These are phyloP conservation scores for Atta texana DNA, from an alignment of 1,140 invertebrate genomes.

Conservation along the genomic window DNA sequence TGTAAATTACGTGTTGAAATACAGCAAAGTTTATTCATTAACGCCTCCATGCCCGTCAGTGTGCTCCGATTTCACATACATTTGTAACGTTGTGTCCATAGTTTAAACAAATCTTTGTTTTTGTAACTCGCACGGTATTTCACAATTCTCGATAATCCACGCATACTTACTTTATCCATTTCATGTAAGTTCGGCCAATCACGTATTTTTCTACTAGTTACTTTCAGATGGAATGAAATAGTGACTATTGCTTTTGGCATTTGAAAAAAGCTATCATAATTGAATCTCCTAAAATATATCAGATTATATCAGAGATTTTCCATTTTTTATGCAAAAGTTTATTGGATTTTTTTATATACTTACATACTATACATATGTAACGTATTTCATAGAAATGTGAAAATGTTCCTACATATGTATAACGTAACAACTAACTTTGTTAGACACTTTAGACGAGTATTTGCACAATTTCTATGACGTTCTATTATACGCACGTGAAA, in stretches of 20 bases:
- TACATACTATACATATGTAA: not conserved
- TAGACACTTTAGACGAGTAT: constrained; percentile 20
- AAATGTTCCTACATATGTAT: not conserved
- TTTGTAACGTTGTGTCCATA: constrained; percentile 5
- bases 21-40: constrained; percentile 66
- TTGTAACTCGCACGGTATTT: not conserved
- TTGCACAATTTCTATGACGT: constrained; percentile 47
- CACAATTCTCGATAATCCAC: constrained; percentile 24
- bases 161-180: not conserved
- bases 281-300: not conserved
- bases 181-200: not conserved
- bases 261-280: not conserved
- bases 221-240: not conserved
- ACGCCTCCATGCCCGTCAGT: constrained; percentile 35
- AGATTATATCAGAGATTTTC: not conserved
- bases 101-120: constrained; percentile 51
- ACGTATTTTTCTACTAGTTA: not conserved
- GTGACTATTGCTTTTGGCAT: no score
- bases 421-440: constrained; percentile 18
- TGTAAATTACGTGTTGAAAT: constrained; percentile 67
- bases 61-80: constrained; percentile 29
- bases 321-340: not conserved
- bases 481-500: constrained; percentile 36
- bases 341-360: not conserved
- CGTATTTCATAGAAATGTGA: constrained; percentile 2